Base-by-base conservation (phyloP, 1,140 invertebrate genomes). In the Apis cerana region DNA sequence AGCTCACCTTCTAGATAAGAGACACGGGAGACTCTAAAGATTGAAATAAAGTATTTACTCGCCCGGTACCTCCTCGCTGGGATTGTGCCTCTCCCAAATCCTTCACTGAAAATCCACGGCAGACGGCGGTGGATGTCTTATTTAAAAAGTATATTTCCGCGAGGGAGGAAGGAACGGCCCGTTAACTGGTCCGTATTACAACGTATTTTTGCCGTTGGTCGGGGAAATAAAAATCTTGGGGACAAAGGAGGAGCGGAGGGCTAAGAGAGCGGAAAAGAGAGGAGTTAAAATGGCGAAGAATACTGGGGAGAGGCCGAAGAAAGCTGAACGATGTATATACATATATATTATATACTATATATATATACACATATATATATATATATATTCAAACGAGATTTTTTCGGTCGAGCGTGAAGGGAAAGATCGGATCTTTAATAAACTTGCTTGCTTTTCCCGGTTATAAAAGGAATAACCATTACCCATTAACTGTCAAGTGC, bases 401-500 rank as follows among this genome's bases (percentile, higher is more conserved):
- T 90, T 86, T 79, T 82, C 87, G 75, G 76, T 43, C 19, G 10
- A 19, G 59, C 52, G 61, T 72, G 33, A 50, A 9, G n/a, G 64
- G 15, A 59, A 84, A 33, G 27, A 68, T 74, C 80, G 13, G 75
- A 78, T 81, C 68, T 86, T 89, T 89, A 85, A 90, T 85, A 88
- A 88, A 89, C 75, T 84, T 71, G 8, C 61, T 52, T 86, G n/a
- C n/a, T 89, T 87, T 85, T 79, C 70, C 21, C 71, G 81, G 70
- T 71, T 43, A 10, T 61, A 43, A 7, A 2, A 43, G 33, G 62
- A 89, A 81, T 87, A 82, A 71, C 79, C 68, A 48, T 74, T 68
- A 64, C 75, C 69, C 80, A 86, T 74, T 75, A 89, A 54, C 82
- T 85, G 88, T 89, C 88, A 87, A 75, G 75, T 75, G 82, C 86